A percentile compares a stretch with the other conserved stretches of the same genome.
phyloP scores from a whole-genome alignment of 2,113 vertebrate genomes.

The Theristicus caerulescens region DNA sequence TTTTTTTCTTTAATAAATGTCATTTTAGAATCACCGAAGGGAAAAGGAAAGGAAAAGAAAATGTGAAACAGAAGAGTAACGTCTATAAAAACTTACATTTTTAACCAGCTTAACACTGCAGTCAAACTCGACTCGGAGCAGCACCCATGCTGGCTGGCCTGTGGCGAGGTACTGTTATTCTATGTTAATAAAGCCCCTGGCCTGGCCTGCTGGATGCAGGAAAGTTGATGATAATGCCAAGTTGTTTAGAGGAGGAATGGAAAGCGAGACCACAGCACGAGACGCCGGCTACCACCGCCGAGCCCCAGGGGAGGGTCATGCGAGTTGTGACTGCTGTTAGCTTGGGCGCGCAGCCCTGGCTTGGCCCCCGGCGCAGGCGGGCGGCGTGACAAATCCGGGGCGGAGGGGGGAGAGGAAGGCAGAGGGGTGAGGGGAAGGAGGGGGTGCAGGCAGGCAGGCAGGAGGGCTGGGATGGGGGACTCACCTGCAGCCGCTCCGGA shows the following conservation, averaged over 20 bases:
- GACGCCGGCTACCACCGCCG: neutral
- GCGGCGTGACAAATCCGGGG: neutral
- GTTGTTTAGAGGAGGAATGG: neutral
- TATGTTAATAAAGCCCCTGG: neutral
- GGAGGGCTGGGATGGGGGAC: neutral
- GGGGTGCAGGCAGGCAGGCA: neutral
- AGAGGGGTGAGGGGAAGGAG: neutral
- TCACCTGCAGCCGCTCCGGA: neutral
- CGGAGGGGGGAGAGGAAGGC: neutral
- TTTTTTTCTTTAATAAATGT: neutral
- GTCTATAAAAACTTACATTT: slow-evolving; percentile 39
- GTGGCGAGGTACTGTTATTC: neutral
- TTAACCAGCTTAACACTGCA: neutral
- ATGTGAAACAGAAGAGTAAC: neutral
- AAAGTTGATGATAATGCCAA: neutral
- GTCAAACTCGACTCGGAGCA: neutral
- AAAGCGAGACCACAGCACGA: neutral
- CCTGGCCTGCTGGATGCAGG: neutral
- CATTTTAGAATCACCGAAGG: neutral
- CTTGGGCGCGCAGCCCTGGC: neutral
- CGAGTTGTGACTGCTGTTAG: neutral
- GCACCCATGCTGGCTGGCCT: slow-evolving; percentile 24
- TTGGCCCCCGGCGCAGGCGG: neutral
- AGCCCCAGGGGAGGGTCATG: neutral
- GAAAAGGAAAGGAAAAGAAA: neutral